Percentiles rank a stretch among this genome's conserved stretches.
Evolutionary conservation across 2,888 invertebrate genomes (phyloP).

Genomic region (Hesperia comma): DNA sequence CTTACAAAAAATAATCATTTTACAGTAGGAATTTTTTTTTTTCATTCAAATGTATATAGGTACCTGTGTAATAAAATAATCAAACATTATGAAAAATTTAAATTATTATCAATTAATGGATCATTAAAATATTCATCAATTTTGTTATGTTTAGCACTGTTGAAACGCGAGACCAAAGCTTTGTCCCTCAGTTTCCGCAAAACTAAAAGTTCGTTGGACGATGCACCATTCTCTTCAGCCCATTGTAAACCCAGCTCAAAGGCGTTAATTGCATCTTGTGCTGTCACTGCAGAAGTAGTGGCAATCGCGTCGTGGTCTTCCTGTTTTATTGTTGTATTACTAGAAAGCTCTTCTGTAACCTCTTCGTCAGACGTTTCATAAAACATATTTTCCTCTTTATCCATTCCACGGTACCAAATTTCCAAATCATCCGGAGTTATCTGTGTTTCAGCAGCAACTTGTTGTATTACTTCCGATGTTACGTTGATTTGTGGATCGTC

Average conservation of each 20-base stretch:
- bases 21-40: too few relatives aligned
- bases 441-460: too few relatives aligned
- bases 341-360: conserved; percentile 52
- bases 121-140: conserved; percentile 40
- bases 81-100: conserved; percentile 35
- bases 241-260: conserved; percentile 52
- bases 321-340: conserved; percentile 12
- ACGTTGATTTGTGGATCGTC: too few relatives aligned
- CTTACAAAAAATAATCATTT: too few relatives aligned
- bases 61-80: conserved; percentile 35
- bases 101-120: conserved; percentile 33
- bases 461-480: too few relatives aligned
- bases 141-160: conserved; percentile 43
- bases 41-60: too few relatives aligned
- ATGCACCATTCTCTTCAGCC: conserved; percentile 48
- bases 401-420: conserved; percentile 50
- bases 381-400: conserved; percentile 48
- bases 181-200: conserved; percentile 44
- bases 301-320: too few relatives aligned
- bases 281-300: too few relatives aligned
- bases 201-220: conserved; percentile 47
- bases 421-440: conserved; percentile 44
- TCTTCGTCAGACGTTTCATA: conserved; percentile 51
- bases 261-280: conserved; percentile 44
- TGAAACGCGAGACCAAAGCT: conserved; percentile 38